These are phyloP conservation scores for Eustalomyia histrio DNA, from an alignment of 2,888 invertebrate species.

Conservation along the genomic window DNA sequence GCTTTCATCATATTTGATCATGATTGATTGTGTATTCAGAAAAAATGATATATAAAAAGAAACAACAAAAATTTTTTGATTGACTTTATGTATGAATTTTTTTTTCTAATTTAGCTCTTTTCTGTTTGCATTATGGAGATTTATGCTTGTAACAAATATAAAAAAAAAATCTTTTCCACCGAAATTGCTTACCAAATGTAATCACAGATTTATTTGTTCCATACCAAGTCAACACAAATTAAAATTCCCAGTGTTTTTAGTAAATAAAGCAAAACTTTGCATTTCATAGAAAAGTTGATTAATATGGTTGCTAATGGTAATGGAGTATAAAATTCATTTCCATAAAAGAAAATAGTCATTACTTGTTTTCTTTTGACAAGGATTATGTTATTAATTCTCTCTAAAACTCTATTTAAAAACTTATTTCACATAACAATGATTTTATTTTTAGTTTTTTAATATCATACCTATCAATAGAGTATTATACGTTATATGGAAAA, in stretches of 20 bases:
- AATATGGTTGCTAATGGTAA: conserved; percentile 59
- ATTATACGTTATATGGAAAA: too few relatives aligned
- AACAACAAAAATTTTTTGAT: conserved; percentile 55
- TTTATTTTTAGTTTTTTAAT: too few relatives aligned
- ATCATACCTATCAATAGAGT: too few relatives aligned
- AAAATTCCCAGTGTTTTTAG: conserved; percentile 9
- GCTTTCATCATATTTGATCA: conserved; percentile 66
- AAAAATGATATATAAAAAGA: conserved; percentile 30
- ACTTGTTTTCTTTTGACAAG: conserved; percentile 38
- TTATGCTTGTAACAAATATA: conserved; percentile 40
- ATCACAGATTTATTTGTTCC: conserved; percentile 64
- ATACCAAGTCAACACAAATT: conserved; percentile 61
- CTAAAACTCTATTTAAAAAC: conserved; percentile 8
- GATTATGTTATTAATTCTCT: conserved; percentile 22
- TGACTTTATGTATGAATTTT: conserved; percentile 61
- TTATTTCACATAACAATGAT: not conserved
- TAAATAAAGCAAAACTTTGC: conserved; percentile 37
- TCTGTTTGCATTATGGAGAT: conserved; percentile 63
- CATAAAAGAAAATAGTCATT: not conserved
- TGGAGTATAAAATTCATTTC: conserved; percentile 49
- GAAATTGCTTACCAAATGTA: conserved; percentile 65
- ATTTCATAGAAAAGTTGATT: conserved; percentile 50
- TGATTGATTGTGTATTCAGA: conserved; percentile 63
- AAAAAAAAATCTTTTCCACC: conserved; percentile 23
- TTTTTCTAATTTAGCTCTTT: conserved; percentile 32